These are phyloP conservation scores for Sebastes wilsoni DNA, from an alignment of 2,797 vertebrate genomes.

Conservation along the genomic window DNA sequence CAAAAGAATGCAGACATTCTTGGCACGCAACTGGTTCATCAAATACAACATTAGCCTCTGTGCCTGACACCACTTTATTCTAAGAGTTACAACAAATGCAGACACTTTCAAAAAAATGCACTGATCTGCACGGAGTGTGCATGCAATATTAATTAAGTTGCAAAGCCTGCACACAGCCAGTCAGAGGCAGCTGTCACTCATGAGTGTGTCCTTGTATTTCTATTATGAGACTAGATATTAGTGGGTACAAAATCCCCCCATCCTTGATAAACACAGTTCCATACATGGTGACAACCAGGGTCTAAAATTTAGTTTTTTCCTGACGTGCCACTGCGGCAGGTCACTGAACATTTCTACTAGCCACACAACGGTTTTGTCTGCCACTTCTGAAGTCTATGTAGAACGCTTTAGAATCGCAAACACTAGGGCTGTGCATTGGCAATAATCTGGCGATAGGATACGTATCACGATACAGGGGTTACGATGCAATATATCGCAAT, in stretches of 20 bases:
- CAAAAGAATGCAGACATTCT: slow-evolving; percentile 47
- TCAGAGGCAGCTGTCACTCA: background rate
- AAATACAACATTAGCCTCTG: background rate
- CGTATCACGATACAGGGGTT: too few species aligned
- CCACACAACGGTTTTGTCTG: too few species aligned
- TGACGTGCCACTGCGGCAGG: too few species aligned
- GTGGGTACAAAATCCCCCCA: background rate
- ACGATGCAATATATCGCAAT: too few species aligned
- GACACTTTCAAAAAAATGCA: background rate
- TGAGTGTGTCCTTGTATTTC: background rate
- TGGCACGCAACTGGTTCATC: slow-evolving; percentile 8
- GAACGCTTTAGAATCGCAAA: too few species aligned
- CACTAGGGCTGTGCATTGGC: accelerated
- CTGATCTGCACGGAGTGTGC: background rate
- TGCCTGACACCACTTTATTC: background rate
- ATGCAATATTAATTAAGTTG: background rate
- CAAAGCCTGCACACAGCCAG: background rate
- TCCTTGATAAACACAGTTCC: background rate
- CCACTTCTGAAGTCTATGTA: too few species aligned
- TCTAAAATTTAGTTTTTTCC: too few species aligned
- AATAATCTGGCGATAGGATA: too few species aligned
- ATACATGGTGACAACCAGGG: background rate
- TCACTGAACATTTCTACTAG: too few species aligned
- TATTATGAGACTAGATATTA: background rate
- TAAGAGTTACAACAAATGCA: background rate